Base-by-base conservation (phyloP, 1,140 invertebrate species). In the Nasonia longicornis region DNA sequence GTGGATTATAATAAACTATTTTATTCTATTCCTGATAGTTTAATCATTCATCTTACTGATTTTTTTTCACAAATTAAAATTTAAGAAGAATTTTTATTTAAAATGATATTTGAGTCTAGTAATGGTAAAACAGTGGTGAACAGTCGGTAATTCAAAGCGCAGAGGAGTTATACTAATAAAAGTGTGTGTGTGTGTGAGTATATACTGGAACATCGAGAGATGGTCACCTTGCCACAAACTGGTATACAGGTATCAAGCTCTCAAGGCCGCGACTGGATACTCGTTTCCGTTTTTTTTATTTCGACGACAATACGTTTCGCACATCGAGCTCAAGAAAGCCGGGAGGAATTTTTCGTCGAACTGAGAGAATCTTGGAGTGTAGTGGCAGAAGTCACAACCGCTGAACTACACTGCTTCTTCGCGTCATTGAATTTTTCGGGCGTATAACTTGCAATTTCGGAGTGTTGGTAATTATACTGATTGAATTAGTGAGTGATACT, bases 1-100 rank as follows among this genome's bases (percentile, higher is more conserved):
- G 89, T 91, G 89, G 87, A 90, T 89, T 89, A 90, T 86, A 90
- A 90, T 90, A 90, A 90, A 91, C 89, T 91, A 91, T 91, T 91
- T 91, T 91, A 91, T 91, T 90, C 90, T 90, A 90, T 74, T 67
- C 67, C 64, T 52, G 45, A 29, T 11, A 20, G 52, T 52, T 71
- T 31, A 67, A 67, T 67, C 4, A 29, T 31, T 67, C 14, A 67
- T 2, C 14, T 63, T 63, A 42, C 38, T 74, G 26, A 26, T 16
- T 78, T 38, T 64, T 63, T 63, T 80, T 67, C 79, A 82, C 77
- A 70, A 79, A 16, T 52, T 14, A 16, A 52, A 52, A 16, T 71
- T 74, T 22, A 26, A 35, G 8, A 42, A 20, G 8, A 45, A 20
- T 31, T 48, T 20, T 8, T 74, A 12, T 74, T 22, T 52, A 3